Evolutionary conservation across 2,888 invertebrate genomes (phyloP).

Genomic region (Drosophila picticornis): DNA sequence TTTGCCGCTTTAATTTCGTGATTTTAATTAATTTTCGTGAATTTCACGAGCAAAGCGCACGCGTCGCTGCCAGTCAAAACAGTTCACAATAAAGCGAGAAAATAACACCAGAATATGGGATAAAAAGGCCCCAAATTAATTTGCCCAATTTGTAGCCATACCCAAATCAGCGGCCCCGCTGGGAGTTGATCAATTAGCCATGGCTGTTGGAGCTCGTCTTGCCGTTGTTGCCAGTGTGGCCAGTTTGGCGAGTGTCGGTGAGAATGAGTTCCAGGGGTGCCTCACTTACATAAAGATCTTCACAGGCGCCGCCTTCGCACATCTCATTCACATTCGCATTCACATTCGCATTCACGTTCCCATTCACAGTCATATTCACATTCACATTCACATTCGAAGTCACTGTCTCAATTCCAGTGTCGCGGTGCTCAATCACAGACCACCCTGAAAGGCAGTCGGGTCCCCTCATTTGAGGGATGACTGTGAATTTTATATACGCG

Average conservation of each 20-base stretch:
- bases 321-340: conserved; percentile 12
- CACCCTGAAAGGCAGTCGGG: conserved; percentile 59
- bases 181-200: conserved; percentile 80
- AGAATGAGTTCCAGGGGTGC: conserved; percentile 48
- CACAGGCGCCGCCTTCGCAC: conserved; percentile 76
- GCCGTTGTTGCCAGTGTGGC: conserved; percentile 15
- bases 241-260: conserved; percentile 7
- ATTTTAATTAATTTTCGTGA: conserved; percentile 75
- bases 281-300: conserved; percentile 65
- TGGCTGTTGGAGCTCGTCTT: conserved; percentile 58
- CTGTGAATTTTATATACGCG: conserved; percentile 45
- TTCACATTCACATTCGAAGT: conserved; percentile 2
- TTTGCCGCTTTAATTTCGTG: conserved; percentile 55
- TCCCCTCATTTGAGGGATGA: conserved; percentile 66
- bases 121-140: conserved; percentile 66
- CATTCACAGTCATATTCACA: not conserved
- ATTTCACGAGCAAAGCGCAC: conserved; percentile 53
- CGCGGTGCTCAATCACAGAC: conserved; percentile 47
- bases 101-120: not conserved
- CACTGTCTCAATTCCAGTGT: conserved; percentile 23
- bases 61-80: conserved; percentile 77
- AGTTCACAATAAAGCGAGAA: conserved; percentile 46
- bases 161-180: conserved; percentile 79
- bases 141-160: conserved; percentile 77
- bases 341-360: conserved; percentile 1